Conservation (phyloP, 2,113 vertebrate species). For the Brachyistius frenatus region DNA sequence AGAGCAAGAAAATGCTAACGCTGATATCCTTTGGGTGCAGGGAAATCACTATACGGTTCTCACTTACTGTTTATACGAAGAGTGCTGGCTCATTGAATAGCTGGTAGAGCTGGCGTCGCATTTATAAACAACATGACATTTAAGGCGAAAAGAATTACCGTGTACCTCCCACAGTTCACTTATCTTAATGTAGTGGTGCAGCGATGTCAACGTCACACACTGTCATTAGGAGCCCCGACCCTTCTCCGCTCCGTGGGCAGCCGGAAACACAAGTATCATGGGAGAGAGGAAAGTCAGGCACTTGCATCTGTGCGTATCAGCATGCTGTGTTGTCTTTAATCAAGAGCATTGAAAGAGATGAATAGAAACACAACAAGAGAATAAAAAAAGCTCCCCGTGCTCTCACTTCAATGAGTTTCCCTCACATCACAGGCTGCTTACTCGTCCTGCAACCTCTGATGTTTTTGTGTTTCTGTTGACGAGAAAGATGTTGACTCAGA, state of each 20-base stretch:
- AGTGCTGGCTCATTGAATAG: conserved; percentile 57
- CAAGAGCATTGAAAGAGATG: conserved; percentile 64
- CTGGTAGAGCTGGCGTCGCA: conserved; percentile 40
- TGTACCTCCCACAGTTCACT: conserved; percentile 52
- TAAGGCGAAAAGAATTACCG: conserved; percentile 53
- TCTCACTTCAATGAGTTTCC: conserved; percentile 65
- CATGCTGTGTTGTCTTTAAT: conserved; percentile 70
- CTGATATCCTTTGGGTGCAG: conserved; percentile 41
- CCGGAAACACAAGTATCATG: conserved; percentile 41
- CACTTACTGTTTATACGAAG: conserved; percentile 30
- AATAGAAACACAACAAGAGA: conserved; percentile 59
- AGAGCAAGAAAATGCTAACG: conserved; percentile 44
- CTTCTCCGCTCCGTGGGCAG: conserved; percentile 25
- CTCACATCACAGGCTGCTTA: conserved; percentile 66
- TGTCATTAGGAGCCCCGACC: conserved; percentile 54
- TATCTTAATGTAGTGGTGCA: conserved; percentile 53
- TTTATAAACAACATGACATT: conserved; percentile 82
- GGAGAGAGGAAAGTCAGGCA: conserved; percentile 19
- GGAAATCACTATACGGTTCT: conserved; percentile 22
- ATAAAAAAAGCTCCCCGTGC: conserved; percentile 50
- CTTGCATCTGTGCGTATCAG: conserved; percentile 47
- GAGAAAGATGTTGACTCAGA: conserved; percentile 75
- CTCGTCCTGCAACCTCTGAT: conserved; percentile 71
- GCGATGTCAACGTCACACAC: conserved; percentile 43
- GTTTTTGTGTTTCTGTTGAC: conserved; percentile 71